Evolutionary conservation across 2,888 invertebrate genomes (phyloP), one percentile per base, ranked within the genome.

Genomic region (Tryphoninae sp.): DNA sequence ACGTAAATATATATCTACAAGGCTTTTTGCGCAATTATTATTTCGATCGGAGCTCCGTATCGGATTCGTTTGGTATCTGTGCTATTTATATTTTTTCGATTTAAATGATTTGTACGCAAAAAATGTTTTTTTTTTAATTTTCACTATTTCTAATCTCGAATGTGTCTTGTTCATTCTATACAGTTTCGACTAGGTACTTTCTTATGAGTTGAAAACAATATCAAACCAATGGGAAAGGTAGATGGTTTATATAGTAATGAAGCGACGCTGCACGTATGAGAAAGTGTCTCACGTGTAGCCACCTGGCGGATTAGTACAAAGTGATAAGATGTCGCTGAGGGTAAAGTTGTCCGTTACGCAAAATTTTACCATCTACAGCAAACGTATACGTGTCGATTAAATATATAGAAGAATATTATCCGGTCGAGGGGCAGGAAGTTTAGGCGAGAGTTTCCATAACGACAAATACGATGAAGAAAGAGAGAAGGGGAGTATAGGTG

Each of bases 361-460:
- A 1, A 33, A 33, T 33, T 33, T 4, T 33, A 33, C 33, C 6
- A 58, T 67, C 13, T 7, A 42, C 22, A 33, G 23, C 7, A 68
- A 76, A 53, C 51, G 40, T 64, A 45, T 6, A 6, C 8, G 19
- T 4, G 8, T 55, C 8, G 65, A 75, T 65, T 58, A 75, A 62
- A 49, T 11, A 53, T 59, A 22, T 53, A 55, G 22, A 22, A 42
- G 45, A 53, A 69, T 65, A 61, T 75, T 75, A 75, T 75, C 62
- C 74, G 76, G 49, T 74, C 26, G 61, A 68, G 71, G 78, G 86
- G 85, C 88, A 88, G 89, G 89, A 89, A 89, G 88, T 88, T 89
- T 87, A 83, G 85, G 65, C 81, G 85, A 82, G 77, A 75, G 83
- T 72, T 77, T 77, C 84, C 86, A 84, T 86, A 86, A 87, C 85